These are phyloP conservation scores for Zosterops lateralis DNA, from an alignment of 2,113 vertebrate genomes.

Conservation along the genomic window DNA sequence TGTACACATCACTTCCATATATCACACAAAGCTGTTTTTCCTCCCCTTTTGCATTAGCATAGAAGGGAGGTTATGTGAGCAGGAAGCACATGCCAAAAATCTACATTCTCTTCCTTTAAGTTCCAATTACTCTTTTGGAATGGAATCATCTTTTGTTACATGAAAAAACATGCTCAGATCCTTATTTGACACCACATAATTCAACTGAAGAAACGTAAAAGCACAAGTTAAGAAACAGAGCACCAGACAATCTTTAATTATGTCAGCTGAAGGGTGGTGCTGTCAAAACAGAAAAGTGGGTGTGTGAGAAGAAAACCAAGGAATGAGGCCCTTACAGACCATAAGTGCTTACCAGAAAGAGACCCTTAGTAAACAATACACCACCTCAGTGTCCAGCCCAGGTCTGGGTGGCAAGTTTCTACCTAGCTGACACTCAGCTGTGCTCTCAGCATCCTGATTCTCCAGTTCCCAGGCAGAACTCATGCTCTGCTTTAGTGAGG, in stretches of 20 bases:
- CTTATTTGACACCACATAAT: background rate
- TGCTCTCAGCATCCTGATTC: background rate
- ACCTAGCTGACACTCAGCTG: background rate
- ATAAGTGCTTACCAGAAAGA: background rate
- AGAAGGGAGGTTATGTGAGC: background rate
- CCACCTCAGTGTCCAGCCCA: background rate
- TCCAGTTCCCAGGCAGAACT: background rate
- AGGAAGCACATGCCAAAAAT: background rate
- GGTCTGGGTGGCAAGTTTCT: background rate
- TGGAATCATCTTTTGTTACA: background rate
- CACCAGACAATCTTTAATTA: background rate
- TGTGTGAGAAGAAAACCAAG: background rate
- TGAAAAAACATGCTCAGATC: background rate
- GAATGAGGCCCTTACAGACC: background rate
- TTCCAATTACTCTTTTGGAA: background rate
- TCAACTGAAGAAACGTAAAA: background rate
- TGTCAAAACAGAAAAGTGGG: background rate
- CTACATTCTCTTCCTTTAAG: background rate
- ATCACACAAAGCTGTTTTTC: background rate
- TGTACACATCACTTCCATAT: background rate
- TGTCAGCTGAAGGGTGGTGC: background rate
- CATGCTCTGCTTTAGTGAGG: rapidly evolving
- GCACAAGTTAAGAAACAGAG: background rate
- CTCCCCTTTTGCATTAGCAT: background rate
- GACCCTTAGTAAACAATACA: background rate